Evolutionary conservation across 2,113 vertebrate species (phyloP), one percentile per base, ranked within the genome.

Genomic region (Naja naja): DNA sequence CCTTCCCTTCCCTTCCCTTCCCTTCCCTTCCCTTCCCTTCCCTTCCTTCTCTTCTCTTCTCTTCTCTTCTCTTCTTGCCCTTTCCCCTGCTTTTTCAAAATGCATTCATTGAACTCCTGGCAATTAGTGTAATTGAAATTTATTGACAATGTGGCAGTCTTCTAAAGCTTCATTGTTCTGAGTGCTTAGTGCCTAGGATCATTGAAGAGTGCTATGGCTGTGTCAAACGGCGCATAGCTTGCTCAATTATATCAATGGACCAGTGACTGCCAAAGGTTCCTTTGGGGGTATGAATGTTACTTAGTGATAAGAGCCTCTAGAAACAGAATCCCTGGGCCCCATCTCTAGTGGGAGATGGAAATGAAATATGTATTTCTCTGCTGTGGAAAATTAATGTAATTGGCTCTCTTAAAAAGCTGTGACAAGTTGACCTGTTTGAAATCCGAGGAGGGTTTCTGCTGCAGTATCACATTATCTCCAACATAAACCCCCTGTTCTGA

Each of bases 51-150:
- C n/a, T 39, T 20, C 10, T 39, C 87, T 22, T 93, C 90, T 95
- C 95, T 94, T 94, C 94, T 94, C 93, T 85, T 93, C 97, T 97
- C 97, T 96, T 96, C 96, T 97, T 94, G 96, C 97, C 95, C 93
- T 96, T 96, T 96, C 96, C 87, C 93, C 95, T 96, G 95, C 95
- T 89, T 94, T 97, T 97, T 97, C 97, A 97, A 97, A 98, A 97
- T 97, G 97, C 97, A 97, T 97, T 98, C 97, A 98, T 98, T 98
- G 98, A 99, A 99, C 98, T 98, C 98, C 96, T 97, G 96, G 98
- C 98, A 99, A 99, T 99, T 99, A 99, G 98, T 96, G 98, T 98
- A 99, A 99, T 99, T 99, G 98, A 99, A 99, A 99, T 99, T 98
- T 99, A 99, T 99, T 98, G 99, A 99, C 98, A 98, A 98, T 98